Conservation (phyloP, 1,140 invertebrate genomes). For the Kradibia gibbosae region DNA sequence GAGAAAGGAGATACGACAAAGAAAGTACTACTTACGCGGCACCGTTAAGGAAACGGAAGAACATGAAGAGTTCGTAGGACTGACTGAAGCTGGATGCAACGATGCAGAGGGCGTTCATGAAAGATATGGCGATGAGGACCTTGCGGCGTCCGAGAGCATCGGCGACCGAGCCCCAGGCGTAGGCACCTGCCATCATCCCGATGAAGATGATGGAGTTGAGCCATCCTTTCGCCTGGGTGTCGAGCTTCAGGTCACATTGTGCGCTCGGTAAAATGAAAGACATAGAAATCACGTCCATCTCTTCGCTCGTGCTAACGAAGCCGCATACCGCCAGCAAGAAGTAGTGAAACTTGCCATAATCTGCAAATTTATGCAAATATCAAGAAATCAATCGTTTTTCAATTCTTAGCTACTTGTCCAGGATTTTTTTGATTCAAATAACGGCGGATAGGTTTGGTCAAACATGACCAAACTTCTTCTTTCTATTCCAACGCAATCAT, state of each 20-base stretch:
- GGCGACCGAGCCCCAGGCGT: constrained; percentile 91
- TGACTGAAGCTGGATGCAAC: constrained; percentile 91
- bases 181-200: constrained; percentile 95
- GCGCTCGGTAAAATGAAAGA: constrained; percentile 94
- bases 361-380: constrained; percentile 67
- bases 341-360: constrained; percentile 94
- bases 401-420: too few relatives aligned
- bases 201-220: constrained; percentile 89
- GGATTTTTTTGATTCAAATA: too few relatives aligned
- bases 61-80: constrained; percentile 88
- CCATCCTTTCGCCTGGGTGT: constrained; percentile 90
- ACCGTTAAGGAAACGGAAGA: constrained; percentile 91
- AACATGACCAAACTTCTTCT: too few relatives aligned
- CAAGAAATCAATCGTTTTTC: neutral
- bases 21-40: constrained; percentile 84
- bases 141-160: constrained; percentile 89
- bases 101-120: constrained; percentile 91
- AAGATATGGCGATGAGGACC: constrained; percentile 88
- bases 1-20: too few relatives aligned
- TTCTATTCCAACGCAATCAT: too few relatives aligned
- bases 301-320: constrained; percentile 94
- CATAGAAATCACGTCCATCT: constrained; percentile 96
- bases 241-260: constrained; percentile 91
- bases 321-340: constrained; percentile 90
- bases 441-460: too few relatives aligned